phyloP scores from a whole-genome alignment of 2,797 vertebrate genomes.

The Chloroceryle amazona region DNA sequence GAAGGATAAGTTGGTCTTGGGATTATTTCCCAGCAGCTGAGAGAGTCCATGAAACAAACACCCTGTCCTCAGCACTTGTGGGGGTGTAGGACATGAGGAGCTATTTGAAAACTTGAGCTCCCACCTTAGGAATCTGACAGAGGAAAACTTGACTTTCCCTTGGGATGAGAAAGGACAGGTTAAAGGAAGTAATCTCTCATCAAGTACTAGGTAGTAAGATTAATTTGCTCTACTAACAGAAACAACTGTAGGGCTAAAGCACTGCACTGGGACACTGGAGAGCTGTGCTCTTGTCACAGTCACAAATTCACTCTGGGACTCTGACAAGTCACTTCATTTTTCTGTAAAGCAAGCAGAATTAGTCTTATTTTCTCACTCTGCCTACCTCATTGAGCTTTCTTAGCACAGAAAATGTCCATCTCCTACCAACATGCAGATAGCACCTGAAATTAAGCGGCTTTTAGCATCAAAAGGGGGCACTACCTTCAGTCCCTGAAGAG shows the following conservation, averaged over 20 bases:
- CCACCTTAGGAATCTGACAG: neutral
- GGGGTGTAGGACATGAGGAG: neutral
- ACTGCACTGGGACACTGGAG: rapidly evolving
- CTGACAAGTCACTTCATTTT: neutral
- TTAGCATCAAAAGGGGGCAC: neutral
- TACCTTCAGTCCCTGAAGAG: rapidly evolving
- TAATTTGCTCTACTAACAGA: neutral
- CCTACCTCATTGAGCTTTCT: neutral
- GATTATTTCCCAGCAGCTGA: neutral
- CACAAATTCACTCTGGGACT: neutral
- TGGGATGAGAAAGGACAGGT: neutral
- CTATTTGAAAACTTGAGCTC: neutral
- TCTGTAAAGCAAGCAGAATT: neutral
- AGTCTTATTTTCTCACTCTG: neutral
- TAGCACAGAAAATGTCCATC: neutral
- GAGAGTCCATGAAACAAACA: neutral
- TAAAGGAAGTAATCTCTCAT: neutral
- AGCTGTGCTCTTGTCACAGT: neutral
- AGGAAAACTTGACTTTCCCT: neutral
- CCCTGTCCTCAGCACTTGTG: neutral
- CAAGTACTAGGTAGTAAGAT: neutral
- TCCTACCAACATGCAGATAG: neutral
- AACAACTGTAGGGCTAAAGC: neutral
- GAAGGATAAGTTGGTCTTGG: neutral
- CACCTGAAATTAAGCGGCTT: neutral